Conservation (phyloP, 2,113 vertebrate species). For the Leptocoma aspasia region DNA sequence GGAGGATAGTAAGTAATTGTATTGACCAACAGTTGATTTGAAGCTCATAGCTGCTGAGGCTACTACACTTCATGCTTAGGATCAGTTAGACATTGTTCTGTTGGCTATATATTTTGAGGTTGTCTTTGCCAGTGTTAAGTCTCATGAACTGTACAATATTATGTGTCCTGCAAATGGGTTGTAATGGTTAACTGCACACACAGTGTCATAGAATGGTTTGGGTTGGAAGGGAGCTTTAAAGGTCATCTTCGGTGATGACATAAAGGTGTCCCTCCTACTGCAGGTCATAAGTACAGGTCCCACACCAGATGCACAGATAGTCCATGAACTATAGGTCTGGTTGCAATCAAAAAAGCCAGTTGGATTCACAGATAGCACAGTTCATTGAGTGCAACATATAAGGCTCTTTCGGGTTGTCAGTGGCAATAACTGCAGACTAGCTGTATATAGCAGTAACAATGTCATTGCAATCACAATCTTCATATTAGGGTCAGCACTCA, state of each 20-base stretch:
- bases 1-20: neutral
- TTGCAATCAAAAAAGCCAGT: neutral
- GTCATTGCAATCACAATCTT: neutral
- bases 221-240: neutral
- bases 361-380: neutral
- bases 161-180: neutral
- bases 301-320: neutral
- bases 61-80: neutral
- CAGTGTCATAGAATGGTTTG: neutral
- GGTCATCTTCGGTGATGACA: neutral
- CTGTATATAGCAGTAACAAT: neutral
- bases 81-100: neutral
- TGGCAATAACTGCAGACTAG: neutral
- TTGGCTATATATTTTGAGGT: neutral
- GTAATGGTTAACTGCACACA: neutral
- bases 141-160: neutral
- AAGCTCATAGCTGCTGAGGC: neutral
- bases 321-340: neutral
- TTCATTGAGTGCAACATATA: neutral
- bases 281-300: neutral
- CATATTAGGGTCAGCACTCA: neutral
- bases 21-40: neutral
- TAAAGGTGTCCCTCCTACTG: neutral
- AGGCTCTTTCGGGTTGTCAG: neutral
- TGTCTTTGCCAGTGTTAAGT: neutral